A percentile compares a stretch with the other conserved stretches of the same genome.
Evolutionary conservation across 2,797 vertebrate genomes (phyloP).

Genomic region (Muraenolepis orangiensis): DNA sequence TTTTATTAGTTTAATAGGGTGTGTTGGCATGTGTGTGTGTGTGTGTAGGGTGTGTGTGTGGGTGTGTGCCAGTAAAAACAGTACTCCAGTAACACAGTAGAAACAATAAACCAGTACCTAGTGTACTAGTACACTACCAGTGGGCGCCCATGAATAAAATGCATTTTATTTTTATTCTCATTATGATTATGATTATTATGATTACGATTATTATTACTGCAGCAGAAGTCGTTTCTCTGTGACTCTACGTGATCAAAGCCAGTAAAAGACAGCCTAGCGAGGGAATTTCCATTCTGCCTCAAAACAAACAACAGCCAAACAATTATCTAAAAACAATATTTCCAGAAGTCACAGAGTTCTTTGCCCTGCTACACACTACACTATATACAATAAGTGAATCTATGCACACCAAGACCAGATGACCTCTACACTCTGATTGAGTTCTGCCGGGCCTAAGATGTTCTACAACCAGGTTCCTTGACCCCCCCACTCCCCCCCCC

Average conservation of each 20-base stretch:
- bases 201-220: too few species aligned
- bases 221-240: not conserved
- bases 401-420: not conserved
- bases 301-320: conserved; percentile 18
- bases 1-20: conserved; percentile 1
- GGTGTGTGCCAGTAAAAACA: not conserved
- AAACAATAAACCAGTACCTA: not conserved
- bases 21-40: not conserved
- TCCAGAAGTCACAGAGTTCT: not conserved
- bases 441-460: not conserved
- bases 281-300: conserved; percentile 16
- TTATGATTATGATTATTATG: too few species aligned
- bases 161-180: too few species aligned
- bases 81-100: not conserved
- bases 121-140: too few species aligned
- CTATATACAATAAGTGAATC: not conserved
- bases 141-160: too few species aligned
- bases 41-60: too few species aligned
- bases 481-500: not conserved
- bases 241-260: conserved; percentile 21
- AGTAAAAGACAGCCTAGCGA: conserved; percentile 11
- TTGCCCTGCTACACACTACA: not conserved
- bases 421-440: not conserved
- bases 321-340: conserved; percentile 27
- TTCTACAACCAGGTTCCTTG: not conserved